Base-by-base conservation (phyloP, 1,140 invertebrate genomes). In the Chlorops oryzae region DNA sequence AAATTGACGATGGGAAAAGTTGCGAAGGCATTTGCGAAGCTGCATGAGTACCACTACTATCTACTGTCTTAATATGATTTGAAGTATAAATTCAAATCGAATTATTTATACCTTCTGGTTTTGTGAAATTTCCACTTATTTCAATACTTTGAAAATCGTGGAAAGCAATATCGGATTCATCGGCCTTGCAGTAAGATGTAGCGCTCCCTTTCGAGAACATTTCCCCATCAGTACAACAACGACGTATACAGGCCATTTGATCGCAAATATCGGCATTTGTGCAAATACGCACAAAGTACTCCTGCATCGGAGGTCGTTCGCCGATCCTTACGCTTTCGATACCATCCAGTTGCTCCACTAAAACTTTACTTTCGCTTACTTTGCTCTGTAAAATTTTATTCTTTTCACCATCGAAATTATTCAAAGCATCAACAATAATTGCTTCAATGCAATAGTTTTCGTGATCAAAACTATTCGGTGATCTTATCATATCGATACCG, bases 141-240 rank as follows among this genome's bases (percentile, higher is more conserved):
- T 54, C 51, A 15, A 54, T 50, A 35, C 50, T 62, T 40, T 42
- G 24, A n/a, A 61, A 51, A 40, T 60, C 59, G 3, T 56, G 58
- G 40, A 55, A 56, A 23, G 41, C 12, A 18, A 54, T 38, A 46
- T 57, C 48, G 10, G 34, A 40, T 27, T 56, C 48, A 28, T 59
- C 55, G 28, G 37, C 40, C 42, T 51, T 50, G 25, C 63, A 65
- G 21, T 40, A 24, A 3, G 61, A 58, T 9, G 57, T 60, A n/a
- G 41, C 23, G 54, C 63, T 58, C 6, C 53, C 35, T 35, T 64
- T 56, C 2, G 46, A 49, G 21, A 74, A 52, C 13, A 71, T 55
- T 56, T 76, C 52, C 12, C 65, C 61, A 20, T 58, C 47, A n/a
- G 22, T 47, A 51, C 75, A 77, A 54, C 75, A 78, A 39, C 73